phyloP scores from a whole-genome alignment of 2,888 invertebrate genomes.

The Thera britannica region DNA sequence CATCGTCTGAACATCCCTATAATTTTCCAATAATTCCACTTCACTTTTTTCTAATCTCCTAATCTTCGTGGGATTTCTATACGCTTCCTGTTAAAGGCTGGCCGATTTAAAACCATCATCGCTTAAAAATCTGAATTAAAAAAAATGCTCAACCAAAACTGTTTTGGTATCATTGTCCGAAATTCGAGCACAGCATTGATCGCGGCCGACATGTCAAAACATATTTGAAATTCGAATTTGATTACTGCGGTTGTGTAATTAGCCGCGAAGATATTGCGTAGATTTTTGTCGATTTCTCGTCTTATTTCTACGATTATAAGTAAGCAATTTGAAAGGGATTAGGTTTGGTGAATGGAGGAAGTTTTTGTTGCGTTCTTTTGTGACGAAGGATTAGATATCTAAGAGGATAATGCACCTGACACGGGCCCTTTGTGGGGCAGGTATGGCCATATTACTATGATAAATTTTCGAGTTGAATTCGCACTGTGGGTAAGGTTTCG shows the following conservation, averaged over 20 bases:
- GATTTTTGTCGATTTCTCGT: conserved; percentile 61
- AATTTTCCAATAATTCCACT: conserved; percentile 80
- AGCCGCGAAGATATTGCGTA: conserved; percentile 70
- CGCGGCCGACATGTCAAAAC: conserved; percentile 73
- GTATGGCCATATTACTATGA: conserved; percentile 57
- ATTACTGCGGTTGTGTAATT: conserved; percentile 63
- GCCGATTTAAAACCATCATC: conserved; percentile 69
- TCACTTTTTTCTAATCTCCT: conserved; percentile 70
- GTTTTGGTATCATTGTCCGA: conserved; percentile 74
- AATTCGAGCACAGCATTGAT: conserved; percentile 59
- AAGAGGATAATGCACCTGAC: conserved; percentile 81
- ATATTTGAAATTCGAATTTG: conserved; percentile 62
- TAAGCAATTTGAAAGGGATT: conserved; percentile 70
- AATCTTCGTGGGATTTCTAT: conserved; percentile 81
- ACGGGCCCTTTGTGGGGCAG: conserved; percentile 64
- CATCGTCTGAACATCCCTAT: conserved; percentile 62
- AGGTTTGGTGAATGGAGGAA: conserved; percentile 68
- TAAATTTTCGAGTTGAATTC: conserved; percentile 46
- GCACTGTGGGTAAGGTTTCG: conserved; percentile 47
- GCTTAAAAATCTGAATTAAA: conserved; percentile 53
- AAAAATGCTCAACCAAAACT: conserved; percentile 56
- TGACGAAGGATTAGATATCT: conserved; percentile 67
- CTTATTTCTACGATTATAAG: conserved; percentile 53
- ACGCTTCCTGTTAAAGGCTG: conserved; percentile 71
- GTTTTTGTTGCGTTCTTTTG: conserved; percentile 67